Conservation (phyloP, 2,113 vertebrate genomes). For the Brachypteracias leptosomus region DNA sequence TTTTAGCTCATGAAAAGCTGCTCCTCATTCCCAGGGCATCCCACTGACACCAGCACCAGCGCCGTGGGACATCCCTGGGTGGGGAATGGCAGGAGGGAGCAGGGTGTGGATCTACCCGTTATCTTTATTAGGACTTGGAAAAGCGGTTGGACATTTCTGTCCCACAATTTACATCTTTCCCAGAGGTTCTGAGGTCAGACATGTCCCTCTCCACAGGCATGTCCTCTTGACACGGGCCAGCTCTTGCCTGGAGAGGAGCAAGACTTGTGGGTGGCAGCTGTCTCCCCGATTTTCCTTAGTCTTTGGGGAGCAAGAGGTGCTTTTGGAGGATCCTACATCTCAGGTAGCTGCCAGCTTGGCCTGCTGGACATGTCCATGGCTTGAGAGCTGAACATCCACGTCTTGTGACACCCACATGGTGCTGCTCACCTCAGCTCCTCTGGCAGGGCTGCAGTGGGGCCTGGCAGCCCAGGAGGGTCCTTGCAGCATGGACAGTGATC, state of each 20-base stretch:
- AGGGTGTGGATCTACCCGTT: not conserved
- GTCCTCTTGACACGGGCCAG: not conserved
- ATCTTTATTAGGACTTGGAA: constrained; percentile 34
- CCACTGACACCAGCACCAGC: not conserved
- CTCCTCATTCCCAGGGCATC: not conserved
- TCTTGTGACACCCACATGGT: accelerated
- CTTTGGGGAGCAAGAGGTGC: not conserved
- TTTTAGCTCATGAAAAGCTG: not conserved
- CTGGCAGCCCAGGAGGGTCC: not conserved
- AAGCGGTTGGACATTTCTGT: not conserved
- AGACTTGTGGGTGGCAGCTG: not conserved
- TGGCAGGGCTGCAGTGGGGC: not conserved
- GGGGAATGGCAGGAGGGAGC: accelerated
- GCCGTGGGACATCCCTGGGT: not conserved
- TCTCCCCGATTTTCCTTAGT: not conserved
- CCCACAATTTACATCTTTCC: not conserved
- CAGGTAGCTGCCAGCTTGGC: not conserved
- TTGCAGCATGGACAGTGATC: not conserved
- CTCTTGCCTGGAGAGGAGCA: not conserved
- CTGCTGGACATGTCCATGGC: not conserved
- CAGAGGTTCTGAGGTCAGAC: not conserved
- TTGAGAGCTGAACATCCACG: not conserved
- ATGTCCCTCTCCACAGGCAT: not conserved
- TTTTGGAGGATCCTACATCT: not conserved
- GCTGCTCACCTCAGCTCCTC: not conserved